Conservation (phyloP, 2,888 invertebrate species). For the Apamea sordens region DNA sequence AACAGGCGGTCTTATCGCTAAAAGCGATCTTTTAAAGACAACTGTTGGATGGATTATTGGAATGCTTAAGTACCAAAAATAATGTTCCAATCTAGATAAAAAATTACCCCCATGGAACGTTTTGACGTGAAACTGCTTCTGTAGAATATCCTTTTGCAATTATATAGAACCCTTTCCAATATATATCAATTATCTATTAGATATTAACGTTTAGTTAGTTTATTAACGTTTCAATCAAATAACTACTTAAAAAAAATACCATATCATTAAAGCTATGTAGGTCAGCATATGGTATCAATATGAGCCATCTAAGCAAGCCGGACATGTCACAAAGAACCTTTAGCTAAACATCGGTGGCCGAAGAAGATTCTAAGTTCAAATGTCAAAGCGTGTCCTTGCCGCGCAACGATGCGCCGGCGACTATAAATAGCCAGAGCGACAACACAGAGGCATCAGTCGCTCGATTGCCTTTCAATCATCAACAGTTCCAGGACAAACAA, state of each 20-base stretch:
- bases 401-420: constrained; percentile 68
- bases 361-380: constrained; percentile 86
- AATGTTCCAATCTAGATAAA: neutral
- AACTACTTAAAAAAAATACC: neutral
- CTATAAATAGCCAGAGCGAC: constrained; percentile 81
- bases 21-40: neutral
- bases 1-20: neutral
- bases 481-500: constrained; percentile 73
- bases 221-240: neutral
- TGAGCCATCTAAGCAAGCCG: constrained; percentile 68
- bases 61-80: neutral
- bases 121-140: neutral
- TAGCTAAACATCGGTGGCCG: constrained; percentile 69
- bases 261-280: constrained; percentile 44
- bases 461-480: constrained; percentile 76
- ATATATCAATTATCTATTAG: neutral
- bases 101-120: neutral
- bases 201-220: neutral
- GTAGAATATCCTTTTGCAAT: too few species aligned
- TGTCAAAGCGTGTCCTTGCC: constrained; percentile 87
- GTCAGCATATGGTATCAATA: constrained; percentile 45
- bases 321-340: constrained; percentile 78
- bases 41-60: neutral
- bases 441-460: constrained; percentile 83
- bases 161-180: neutral